Percentiles rank a stretch among this genome's conserved stretches.
phyloP scores from a whole-genome alignment of 1,140 invertebrate species.

The Ruditapes philippinarum region DNA sequence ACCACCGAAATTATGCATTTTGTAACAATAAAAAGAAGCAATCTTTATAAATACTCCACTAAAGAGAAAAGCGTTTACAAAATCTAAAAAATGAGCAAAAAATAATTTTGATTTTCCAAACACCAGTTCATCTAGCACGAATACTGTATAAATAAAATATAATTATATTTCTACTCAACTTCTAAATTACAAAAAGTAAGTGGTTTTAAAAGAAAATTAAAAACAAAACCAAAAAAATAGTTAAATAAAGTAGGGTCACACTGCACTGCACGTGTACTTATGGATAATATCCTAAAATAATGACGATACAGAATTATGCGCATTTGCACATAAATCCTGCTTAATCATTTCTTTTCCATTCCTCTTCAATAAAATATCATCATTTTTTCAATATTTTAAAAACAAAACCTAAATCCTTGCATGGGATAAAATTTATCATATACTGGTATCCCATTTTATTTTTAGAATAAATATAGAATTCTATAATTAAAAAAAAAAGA shows the following conservation, averaged over 20 bases:
- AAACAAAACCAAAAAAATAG: not conserved
- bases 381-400: no score
- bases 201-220: not conserved
- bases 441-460: no score
- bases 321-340: no score
- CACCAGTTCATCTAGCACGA: constrained; percentile 7
- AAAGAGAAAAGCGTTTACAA: not conserved
- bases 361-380: no score
- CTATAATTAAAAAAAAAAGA: not conserved
- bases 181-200: not conserved
- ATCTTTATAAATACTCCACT: not conserved
- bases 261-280: not conserved
- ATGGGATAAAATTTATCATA: no score
- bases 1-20: no score
- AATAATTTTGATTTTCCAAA: constrained; percentile 1
- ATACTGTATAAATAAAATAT: not conserved
- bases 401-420: no score
- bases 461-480: no score
- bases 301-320: no score
- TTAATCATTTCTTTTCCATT: no score
- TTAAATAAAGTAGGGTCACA: not conserved
- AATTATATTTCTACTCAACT: not conserved
- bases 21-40: no score
- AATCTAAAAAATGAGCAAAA: not conserved
- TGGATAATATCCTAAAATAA: not conserved